Percentiles rank a stretch among this genome's conserved stretches.
Conservation (phyloP, 2,797 vertebrate genomes). For the Scolopax bukidnonensis region DNA sequence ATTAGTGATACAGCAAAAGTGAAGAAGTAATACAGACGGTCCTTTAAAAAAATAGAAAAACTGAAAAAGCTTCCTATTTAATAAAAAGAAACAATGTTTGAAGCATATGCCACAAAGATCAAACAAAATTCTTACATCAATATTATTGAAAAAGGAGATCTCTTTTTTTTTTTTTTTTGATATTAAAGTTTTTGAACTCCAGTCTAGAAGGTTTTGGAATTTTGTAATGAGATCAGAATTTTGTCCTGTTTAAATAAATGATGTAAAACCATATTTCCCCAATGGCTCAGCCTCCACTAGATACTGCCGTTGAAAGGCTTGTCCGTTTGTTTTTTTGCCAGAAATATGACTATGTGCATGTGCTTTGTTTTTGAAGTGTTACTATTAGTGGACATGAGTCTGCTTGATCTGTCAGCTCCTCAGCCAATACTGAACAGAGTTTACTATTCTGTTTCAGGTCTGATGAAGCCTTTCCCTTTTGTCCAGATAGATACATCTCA, state of each 20-base stretch:
- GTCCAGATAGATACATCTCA: not conserved
- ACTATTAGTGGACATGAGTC: constrained; percentile 56
- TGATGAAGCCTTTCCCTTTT: not conserved
- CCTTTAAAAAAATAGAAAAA: not conserved
- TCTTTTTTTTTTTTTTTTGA: not conserved
- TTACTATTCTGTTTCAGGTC: constrained; percentile 12
- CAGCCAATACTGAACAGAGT: constrained; percentile 38
- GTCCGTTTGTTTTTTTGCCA: constrained; percentile 63
- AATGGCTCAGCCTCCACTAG: not conserved
- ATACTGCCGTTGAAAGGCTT: constrained; percentile 60
- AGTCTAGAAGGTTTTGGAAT: constrained; percentile 34
- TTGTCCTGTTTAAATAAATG: constrained; percentile 54
- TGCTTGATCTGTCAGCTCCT: constrained; percentile 55
- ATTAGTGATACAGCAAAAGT: not conserved
- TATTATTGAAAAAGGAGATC: constrained; percentile 34
- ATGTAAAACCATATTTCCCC: constrained; percentile 58
- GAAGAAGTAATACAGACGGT: not conserved
- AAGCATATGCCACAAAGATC: constrained; percentile 40
- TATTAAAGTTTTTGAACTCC: constrained; percentile 8
- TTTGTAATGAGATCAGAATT: constrained; percentile 42
- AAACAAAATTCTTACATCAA: constrained; percentile 47
- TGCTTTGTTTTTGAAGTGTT: constrained; percentile 55
- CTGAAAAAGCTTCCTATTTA: not conserved
- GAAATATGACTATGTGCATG: constrained; percentile 47
- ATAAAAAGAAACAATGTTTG: constrained; percentile 3